Percentiles rank a stretch among this genome's conserved stretches.
These are phyloP conservation scores for Platanista minor DNA, from an alignment of 2,113 vertebrate genomes.

Conservation along the genomic window DNA sequence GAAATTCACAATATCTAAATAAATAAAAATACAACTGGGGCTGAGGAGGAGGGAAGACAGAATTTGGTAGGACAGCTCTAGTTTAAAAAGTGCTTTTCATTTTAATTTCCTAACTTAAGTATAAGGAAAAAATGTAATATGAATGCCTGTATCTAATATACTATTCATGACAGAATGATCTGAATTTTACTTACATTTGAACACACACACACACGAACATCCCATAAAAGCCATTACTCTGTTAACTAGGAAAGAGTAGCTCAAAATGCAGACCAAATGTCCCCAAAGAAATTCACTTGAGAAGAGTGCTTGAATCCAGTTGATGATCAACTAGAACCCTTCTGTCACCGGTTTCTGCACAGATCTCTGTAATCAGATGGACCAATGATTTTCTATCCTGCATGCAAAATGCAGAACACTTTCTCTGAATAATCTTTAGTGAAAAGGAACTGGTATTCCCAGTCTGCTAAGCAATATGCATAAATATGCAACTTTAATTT, in stretches of 20 bases:
- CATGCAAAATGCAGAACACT: slow-evolving; percentile 1
- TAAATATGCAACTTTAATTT: slow-evolving; percentile 33
- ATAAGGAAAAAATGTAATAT: background rate
- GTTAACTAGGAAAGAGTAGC: background rate
- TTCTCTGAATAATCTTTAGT: background rate
- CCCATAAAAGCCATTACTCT: background rate
- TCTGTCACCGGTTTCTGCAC: background rate
- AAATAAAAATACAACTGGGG: background rate
- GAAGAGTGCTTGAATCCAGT: background rate
- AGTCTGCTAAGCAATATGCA: background rate
- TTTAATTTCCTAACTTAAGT: background rate
- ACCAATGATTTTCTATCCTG: background rate
- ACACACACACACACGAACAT: background rate
- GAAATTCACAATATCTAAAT: background rate
- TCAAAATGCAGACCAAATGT: background rate
- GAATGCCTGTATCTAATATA: background rate
- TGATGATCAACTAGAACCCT: background rate
- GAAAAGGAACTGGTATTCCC: background rate
- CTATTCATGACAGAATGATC: background rate
- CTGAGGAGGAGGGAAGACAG: background rate
- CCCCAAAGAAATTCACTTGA: background rate
- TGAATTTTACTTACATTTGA: background rate
- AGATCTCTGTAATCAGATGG: background rate
- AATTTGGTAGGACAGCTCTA: background rate
- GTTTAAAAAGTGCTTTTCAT: background rate